Conservation (phyloP, 2,888 invertebrate genomes). For the Hoplodrina blanda region DNA sequence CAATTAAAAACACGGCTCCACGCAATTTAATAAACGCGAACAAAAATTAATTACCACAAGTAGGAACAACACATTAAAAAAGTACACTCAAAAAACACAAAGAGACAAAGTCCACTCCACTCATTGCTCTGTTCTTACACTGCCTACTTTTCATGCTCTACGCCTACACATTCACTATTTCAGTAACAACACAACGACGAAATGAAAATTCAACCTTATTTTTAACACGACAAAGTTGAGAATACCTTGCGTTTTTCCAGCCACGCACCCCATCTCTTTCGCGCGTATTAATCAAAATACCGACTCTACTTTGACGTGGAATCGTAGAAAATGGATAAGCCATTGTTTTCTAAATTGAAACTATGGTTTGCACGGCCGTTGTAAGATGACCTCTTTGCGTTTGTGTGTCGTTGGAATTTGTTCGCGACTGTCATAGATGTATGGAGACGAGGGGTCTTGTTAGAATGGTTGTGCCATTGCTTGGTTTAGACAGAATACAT, state of each 20-base stretch:
- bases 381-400: conserved; percentile 72
- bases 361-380: conserved; percentile 83
- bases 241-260: conserved; percentile 62
- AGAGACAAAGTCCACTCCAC: conserved; percentile 83
- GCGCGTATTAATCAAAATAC: conserved; percentile 90
- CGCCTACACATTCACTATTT: conserved; percentile 90
- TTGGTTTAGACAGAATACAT: conserved; percentile 86
- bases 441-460: conserved; percentile 67
- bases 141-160: conserved; percentile 90
- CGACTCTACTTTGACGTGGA: conserved; percentile 90
- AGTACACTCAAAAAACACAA: conserved; percentile 67
- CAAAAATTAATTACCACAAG: conserved; percentile 61
- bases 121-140: conserved; percentile 81
- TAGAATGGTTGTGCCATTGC: conserved; percentile 70
- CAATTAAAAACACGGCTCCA: conserved; percentile 54
- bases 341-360: conserved; percentile 90
- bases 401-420: conserved; percentile 44
- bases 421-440: conserved; percentile 56
- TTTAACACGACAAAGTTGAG: conserved; percentile 70
- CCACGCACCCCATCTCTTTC: conserved; percentile 88
- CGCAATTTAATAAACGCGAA: conserved; percentile 53
- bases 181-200: conserved; percentile 77
- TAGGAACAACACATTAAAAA: conserved; percentile 57
- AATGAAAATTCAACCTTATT: conserved; percentile 79
- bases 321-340: conserved; percentile 90